phyloP scores from a whole-genome alignment of 2,113 vertebrate species.

The Hemibates koningsi region DNA sequence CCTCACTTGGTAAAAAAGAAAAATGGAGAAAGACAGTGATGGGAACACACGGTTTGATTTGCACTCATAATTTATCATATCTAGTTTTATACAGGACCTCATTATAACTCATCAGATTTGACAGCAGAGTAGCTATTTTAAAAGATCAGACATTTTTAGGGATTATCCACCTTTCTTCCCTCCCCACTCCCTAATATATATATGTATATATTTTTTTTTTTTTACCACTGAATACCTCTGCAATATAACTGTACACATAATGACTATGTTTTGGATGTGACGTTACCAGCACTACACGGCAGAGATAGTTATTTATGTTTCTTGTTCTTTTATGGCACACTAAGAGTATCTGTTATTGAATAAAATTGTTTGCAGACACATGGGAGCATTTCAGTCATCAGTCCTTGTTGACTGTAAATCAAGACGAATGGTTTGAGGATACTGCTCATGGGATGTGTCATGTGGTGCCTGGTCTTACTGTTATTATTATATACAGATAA shows the following conservation, averaged over 20 bases:
- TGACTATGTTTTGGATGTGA: background rate
- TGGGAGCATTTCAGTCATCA: constrained; percentile 5
- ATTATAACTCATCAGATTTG: background rate
- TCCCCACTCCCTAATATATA: background rate
- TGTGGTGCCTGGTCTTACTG: background rate
- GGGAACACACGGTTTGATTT: background rate
- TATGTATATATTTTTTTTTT: accelerated
- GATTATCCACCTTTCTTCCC: background rate
- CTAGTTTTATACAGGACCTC: background rate
- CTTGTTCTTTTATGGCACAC: background rate
- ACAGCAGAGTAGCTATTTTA: background rate
- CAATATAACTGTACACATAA: background rate
- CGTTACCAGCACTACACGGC: background rate
- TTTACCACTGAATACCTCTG: background rate
- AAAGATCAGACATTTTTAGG: background rate
- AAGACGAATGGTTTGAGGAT: background rate
- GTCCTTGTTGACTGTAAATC: constrained; percentile 61
- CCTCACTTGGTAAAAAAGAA: background rate
- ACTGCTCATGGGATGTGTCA: background rate
- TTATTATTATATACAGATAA: constrained; percentile 56
- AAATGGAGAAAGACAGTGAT: background rate
- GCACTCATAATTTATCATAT: background rate
- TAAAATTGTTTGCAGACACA: constrained; percentile 40
- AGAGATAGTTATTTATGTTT: background rate
- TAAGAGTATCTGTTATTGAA: background rate